phyloP scores from a whole-genome alignment of 2,113 vertebrate genomes.

The Laterallus jamaicensis region DNA sequence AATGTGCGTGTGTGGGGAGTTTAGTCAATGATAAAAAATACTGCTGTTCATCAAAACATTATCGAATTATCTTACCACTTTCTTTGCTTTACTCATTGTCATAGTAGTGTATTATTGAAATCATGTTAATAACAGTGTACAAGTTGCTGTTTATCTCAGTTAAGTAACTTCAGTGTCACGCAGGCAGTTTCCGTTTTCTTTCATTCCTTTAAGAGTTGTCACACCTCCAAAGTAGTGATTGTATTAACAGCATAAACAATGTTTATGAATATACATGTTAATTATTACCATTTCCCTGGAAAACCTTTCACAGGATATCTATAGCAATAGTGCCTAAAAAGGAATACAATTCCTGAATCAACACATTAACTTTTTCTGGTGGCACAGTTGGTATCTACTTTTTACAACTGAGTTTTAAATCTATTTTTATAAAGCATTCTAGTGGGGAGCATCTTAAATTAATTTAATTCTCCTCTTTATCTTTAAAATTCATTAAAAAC shows the following conservation, averaged over 20 bases:
- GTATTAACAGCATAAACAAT: neutral
- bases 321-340: neutral
- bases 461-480: slow-evolving; percentile 1
- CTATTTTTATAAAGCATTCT: neutral
- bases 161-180: neutral
- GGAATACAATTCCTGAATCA: neutral
- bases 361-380: neutral
- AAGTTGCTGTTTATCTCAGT: neutral
- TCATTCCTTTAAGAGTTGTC: neutral
- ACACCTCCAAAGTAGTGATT: neutral
- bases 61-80: neutral
- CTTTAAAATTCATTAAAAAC: neutral
- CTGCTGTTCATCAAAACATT: neutral
- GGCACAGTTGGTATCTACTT: neutral
- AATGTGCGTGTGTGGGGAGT: neutral
- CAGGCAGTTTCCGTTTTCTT: neutral
- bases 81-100: neutral
- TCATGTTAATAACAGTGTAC: neutral
- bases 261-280: neutral
- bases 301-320: neutral
- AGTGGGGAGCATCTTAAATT: neutral
- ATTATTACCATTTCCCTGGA: neutral
- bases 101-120: neutral
- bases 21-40: neutral
- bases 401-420: neutral